Percentiles rank a stretch among this genome's conserved stretches.
Conservation (phyloP, 2,113 vertebrate genomes). For the Engystomops pustulosus region DNA sequence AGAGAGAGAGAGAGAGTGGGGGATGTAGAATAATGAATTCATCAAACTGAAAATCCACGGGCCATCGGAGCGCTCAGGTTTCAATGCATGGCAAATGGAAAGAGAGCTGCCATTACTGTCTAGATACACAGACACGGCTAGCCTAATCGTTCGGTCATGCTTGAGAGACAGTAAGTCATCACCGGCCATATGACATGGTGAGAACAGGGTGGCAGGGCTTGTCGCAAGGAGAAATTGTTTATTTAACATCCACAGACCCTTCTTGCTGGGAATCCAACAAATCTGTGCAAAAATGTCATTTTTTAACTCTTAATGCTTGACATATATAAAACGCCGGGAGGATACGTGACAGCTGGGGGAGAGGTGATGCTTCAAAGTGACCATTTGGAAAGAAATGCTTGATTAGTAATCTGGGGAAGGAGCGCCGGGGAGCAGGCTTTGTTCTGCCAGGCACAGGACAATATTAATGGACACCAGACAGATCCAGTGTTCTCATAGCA, state of each 20-base stretch:
- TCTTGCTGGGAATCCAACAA: slow-evolving; percentile 22
- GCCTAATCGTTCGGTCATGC: slow-evolving; percentile 81
- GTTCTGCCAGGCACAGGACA: not conserved
- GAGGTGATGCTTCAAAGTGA: slow-evolving; percentile 14
- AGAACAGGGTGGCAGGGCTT: slow-evolving; percentile 72
- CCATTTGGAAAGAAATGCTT: not conserved
- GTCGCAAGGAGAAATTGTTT: slow-evolving; percentile 78
- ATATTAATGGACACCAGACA: slow-evolving; percentile 3
- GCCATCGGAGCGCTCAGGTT: slow-evolving; percentile 78
- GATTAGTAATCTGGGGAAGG: slow-evolving; percentile 13
- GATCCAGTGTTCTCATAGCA: not conserved
- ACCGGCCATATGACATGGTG: slow-evolving; percentile 73
- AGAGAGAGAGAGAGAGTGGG: slow-evolving; percentile 59
- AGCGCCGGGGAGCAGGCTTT: not conserved
- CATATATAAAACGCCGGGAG: not conserved
- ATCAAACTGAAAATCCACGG: slow-evolving; percentile 79
- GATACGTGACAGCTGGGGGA: not conserved
- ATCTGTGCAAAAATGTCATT: slow-evolving; percentile 35
- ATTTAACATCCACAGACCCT: slow-evolving; percentile 71
- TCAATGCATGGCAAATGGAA: slow-evolving; percentile 78
- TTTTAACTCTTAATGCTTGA: slow-evolving; percentile 41
- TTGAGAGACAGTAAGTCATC: slow-evolving; percentile 78
- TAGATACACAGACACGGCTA: slow-evolving; percentile 71
- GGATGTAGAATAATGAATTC: slow-evolving; percentile 77
- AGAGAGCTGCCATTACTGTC: slow-evolving; percentile 76